Evolutionary conservation across 2,113 vertebrate species (phyloP).

Genomic region (Desmodus rotundus): DNA sequence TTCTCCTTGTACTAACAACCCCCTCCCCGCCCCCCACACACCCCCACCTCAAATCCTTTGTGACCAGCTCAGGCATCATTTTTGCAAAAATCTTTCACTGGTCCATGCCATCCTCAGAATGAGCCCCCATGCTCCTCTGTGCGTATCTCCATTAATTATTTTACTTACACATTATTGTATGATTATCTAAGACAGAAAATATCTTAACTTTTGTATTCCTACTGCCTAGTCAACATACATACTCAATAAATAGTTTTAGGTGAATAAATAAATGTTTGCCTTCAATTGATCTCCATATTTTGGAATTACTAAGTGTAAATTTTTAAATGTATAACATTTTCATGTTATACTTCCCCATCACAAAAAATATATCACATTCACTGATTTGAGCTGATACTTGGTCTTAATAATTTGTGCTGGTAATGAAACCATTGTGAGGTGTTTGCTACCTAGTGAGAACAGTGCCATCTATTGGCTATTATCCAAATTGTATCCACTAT

Average conservation of each 20-base stretch:
- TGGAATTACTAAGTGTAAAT: not conserved
- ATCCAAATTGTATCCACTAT: constrained; percentile 54
- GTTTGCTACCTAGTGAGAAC: constrained; percentile 58
- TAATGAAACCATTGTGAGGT: not conserved
- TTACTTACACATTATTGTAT: not conserved
- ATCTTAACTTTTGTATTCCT: not conserved
- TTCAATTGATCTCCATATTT: constrained; percentile 28
- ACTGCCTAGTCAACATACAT: not conserved
- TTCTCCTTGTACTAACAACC: not conserved
- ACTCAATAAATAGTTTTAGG: constrained; percentile 37
- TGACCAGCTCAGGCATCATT: not conserved
- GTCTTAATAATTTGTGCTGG: constrained; percentile 30
- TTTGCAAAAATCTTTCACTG: not conserved
- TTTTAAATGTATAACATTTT: not conserved
- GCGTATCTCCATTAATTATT: not conserved
- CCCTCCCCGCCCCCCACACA: not conserved
- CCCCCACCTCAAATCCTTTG: not conserved
- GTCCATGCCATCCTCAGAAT: not conserved
- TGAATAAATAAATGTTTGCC: constrained; percentile 24
- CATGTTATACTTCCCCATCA: not conserved
- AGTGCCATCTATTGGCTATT: constrained; percentile 72
- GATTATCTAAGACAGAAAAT: not conserved
- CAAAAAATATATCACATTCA: not conserved
- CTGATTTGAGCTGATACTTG: constrained; percentile 21
- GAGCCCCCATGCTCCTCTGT: not conserved